Evolutionary conservation across 1,140 invertebrate genomes (phyloP).

Genomic region (Procambarus virginalis): DNA sequence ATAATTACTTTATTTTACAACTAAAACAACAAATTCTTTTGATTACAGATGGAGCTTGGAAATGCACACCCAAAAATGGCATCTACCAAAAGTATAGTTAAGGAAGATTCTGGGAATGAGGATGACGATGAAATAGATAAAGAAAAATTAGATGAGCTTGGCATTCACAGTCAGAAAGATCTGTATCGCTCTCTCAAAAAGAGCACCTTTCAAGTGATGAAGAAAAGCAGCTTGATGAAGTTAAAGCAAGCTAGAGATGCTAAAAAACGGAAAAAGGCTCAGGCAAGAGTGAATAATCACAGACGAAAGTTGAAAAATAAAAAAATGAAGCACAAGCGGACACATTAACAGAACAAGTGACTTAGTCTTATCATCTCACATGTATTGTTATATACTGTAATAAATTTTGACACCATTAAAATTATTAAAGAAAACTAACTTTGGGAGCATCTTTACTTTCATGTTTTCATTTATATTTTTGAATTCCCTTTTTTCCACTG

Average conservation of each 20-base stretch:
- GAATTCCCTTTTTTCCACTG: too few species aligned
- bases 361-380: not conserved
- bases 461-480: too few species aligned
- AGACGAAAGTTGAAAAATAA: conserved; percentile 8
- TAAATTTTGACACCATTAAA: too few species aligned
- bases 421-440: too few species aligned
- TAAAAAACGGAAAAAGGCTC: conserved; percentile 17
- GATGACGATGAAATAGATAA: not conserved
- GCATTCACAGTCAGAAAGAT: conserved; percentile 7
- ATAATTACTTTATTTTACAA: too few species aligned
- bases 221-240: conserved; percentile 24
- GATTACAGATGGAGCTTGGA: not conserved
- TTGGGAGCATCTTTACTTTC: too few species aligned
- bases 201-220: conserved; percentile 29
- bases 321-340: conserved; percentile 1
- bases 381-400: not conserved
- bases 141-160: conserved; percentile 1
- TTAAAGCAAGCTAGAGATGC: conserved; percentile 23
- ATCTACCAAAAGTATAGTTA: too few species aligned
- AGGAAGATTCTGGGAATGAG: not conserved
- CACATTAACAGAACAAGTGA: not conserved
- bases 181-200: conserved; percentile 29
- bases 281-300: conserved; percentile 2
- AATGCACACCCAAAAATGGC: not conserved
- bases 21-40: not conserved